These are phyloP conservation scores for Rhagophthalmus giganteus DNA, from an alignment of 2,888 invertebrate genomes.

Conservation along the genomic window DNA sequence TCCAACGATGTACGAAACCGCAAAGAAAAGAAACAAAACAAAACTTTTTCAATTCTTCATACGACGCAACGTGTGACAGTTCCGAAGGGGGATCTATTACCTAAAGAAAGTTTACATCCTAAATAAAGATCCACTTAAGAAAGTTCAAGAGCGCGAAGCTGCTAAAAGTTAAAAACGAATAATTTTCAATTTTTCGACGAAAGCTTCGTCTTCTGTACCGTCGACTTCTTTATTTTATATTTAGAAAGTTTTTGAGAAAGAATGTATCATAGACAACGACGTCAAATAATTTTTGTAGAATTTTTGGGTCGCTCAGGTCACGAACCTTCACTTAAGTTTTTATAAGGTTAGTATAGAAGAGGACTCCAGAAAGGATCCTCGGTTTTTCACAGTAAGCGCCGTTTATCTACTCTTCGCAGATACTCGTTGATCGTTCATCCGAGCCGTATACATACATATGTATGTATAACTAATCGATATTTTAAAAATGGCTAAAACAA, in stretches of 20 bases:
- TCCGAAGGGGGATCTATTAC: constrained; percentile 4
- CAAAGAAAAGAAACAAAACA: constrained; percentile 3
- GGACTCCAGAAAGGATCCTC: constrained; percentile 27
- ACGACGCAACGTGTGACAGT: constrained; percentile 11
- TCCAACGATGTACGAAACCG: no score
- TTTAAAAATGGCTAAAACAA: constrained; percentile 12
- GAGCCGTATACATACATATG: no score
- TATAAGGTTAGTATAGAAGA: constrained; percentile 34
- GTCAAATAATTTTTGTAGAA: constrained; percentile 18
- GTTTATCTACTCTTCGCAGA: constrained; percentile 34
- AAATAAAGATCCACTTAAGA: neutral
- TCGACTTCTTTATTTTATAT: constrained; percentile 11
- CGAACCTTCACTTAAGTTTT: constrained; percentile 34
- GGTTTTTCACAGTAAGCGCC: constrained; percentile 30
- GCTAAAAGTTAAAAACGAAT: constrained; percentile 7
- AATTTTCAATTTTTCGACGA: constrained; percentile 8
- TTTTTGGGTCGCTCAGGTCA: constrained; percentile 22
- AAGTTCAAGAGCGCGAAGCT: constrained; percentile 5
- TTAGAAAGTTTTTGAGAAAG: constrained; percentile 8
- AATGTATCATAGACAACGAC: constrained; percentile 5
- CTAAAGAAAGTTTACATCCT: constrained; percentile 3
- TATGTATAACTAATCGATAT: constrained; percentile 26
- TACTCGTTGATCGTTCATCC: constrained; percentile 28
- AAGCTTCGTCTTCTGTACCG: neutral
- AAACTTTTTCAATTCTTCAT: constrained; percentile 10